Conservation (phyloP, 2,888 invertebrate genomes). For the Lasius fuliginosus region DNA sequence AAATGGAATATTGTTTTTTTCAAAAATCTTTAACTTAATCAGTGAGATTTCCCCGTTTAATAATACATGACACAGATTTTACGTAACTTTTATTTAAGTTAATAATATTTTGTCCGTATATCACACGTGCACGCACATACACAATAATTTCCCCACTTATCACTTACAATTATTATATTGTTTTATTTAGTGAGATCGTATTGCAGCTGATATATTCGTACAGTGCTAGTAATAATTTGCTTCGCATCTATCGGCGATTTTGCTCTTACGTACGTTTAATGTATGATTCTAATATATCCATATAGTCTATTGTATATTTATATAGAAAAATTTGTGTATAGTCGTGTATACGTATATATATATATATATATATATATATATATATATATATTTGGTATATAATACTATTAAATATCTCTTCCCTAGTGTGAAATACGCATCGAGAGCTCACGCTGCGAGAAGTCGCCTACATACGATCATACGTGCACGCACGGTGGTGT, state of each 20-base stretch:
- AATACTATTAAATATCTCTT: neutral
- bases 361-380: neutral
- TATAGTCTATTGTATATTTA: neutral
- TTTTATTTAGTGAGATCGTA: constrained; percentile 14
- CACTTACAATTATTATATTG: neutral
- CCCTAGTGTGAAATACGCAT: constrained; percentile 19
- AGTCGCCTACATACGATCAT: constrained; percentile 3
- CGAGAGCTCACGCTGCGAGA: constrained; percentile 16
- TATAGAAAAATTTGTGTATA: neutral
- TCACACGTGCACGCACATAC: neutral
- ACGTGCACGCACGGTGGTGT: neutral
- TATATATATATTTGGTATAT: neutral
- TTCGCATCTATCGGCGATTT: neutral
- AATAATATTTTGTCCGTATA: constrained; percentile 5
- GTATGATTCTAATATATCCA: neutral
- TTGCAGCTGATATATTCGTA: neutral
- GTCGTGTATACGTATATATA: neutral
- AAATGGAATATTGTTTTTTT: neutral
- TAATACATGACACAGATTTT: neutral
- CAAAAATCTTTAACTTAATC: neutral
- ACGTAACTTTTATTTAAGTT: neutral
- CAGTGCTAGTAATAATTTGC: neutral
- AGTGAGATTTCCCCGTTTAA: neutral
- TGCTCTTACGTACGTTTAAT: constrained; percentile 13
- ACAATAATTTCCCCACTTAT: constrained; percentile 14